Evolutionary conservation across 1,140 invertebrate species (phyloP).

Genomic region (Solen grandis): DNA sequence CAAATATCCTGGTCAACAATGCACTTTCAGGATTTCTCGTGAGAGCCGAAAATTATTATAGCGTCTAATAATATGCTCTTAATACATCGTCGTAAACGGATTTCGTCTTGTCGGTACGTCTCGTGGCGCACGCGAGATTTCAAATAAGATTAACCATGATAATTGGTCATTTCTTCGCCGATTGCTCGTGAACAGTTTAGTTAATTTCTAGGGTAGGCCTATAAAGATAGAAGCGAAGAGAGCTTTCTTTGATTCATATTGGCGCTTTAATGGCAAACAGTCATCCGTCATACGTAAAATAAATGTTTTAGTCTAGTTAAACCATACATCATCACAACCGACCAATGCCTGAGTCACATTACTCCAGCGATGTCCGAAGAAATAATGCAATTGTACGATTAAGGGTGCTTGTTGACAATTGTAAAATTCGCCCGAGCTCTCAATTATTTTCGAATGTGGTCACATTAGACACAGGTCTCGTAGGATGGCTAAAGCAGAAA

Average conservation of each 20-base stretch:
- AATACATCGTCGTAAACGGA: constrained; percentile 40
- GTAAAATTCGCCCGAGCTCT: too few relatives aligned
- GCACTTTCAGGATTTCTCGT: constrained; percentile 9
- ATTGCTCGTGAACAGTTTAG: constrained; percentile 29
- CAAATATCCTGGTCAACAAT: constrained; percentile 27
- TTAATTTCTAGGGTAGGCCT: constrained; percentile 33
- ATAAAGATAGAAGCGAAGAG: constrained; percentile 1
- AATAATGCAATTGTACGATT: too few relatives aligned
- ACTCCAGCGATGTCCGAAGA: constrained; percentile 23
- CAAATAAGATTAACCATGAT: constrained; percentile 43
- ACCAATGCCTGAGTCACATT: not conserved
- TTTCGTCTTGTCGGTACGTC: constrained; percentile 25
- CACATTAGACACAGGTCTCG: too few relatives aligned
- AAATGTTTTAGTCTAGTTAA: not conserved
- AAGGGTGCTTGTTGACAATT: too few relatives aligned
- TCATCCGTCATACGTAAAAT: not conserved
- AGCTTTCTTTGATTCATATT: not conserved
- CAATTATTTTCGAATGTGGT: too few relatives aligned
- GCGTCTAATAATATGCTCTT: constrained; percentile 9
- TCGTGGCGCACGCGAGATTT: constrained; percentile 50
- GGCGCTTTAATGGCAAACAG: not conserved
- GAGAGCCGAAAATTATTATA: constrained; percentile 44
- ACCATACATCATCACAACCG: not conserved
- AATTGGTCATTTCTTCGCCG: constrained; percentile 52
- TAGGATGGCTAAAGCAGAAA: too few relatives aligned